These are phyloP conservation scores for Temnothorax rugatulus DNA, from an alignment of 2,888 invertebrate species.

Conservation along the genomic window DNA sequence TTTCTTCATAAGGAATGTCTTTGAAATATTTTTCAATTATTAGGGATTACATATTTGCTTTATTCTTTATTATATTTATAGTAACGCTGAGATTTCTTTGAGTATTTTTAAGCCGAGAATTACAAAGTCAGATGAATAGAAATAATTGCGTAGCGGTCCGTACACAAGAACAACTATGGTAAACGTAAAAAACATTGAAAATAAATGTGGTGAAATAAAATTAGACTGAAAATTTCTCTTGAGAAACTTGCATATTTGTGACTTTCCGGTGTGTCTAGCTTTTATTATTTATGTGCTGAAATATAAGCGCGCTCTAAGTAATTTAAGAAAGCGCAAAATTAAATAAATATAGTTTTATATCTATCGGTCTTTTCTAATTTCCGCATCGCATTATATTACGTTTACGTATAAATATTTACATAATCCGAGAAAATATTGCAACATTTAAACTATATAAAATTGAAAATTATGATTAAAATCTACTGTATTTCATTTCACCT, in stretches of 20 bases:
- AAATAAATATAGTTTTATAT: not conserved
- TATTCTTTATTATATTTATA: not conserved
- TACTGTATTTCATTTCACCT: not conserved
- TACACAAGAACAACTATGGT: not conserved
- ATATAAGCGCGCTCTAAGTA: not conserved
- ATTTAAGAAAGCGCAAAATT: slow-evolving; percentile 2
- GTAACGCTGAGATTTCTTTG: not conserved
- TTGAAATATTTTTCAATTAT: not conserved
- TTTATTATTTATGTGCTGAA: not conserved
- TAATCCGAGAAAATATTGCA: not conserved
- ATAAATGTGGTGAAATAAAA: slow-evolving; percentile 15
- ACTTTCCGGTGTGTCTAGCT: not conserved
- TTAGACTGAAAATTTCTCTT: slow-evolving; percentile 3
- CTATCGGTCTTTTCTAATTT: not conserved
- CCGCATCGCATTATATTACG: not conserved
- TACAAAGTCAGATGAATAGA: slow-evolving; percentile 29
- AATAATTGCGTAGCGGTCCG: not conserved
- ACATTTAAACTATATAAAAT: not conserved
- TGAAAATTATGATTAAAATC: not conserved
- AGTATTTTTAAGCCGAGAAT: not conserved
- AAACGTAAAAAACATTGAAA: slow-evolving; percentile 5
- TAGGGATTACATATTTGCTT: not conserved
- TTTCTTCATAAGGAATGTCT: not conserved
- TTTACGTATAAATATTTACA: not conserved
- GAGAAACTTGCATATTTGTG: slow-evolving; percentile 27